Conservation (phyloP, 2,113 vertebrate species). For the Condylura cristata region DNA sequence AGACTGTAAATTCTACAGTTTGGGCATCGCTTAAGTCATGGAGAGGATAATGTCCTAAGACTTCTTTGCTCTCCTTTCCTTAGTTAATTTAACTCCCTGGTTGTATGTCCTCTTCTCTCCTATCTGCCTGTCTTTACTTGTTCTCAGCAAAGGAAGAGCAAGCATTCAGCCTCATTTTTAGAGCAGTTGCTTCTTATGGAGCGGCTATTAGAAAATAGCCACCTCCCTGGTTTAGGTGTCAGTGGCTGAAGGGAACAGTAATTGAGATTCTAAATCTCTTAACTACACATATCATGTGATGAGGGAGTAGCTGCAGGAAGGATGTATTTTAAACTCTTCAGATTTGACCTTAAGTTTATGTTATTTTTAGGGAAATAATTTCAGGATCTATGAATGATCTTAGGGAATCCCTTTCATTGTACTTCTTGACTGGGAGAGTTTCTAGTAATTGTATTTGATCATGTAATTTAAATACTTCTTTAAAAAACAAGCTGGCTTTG, state of each 20-base stretch:
- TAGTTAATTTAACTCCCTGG: neutral
- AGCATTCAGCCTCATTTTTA: neutral
- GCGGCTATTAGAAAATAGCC: neutral
- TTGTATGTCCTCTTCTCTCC: neutral
- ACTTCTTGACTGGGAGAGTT: neutral
- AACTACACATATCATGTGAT: neutral
- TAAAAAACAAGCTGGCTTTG: neutral
- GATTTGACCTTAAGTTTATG: neutral
- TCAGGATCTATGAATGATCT: neutral
- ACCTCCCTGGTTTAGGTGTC: neutral
- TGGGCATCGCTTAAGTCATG: neutral
- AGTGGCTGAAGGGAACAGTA: neutral
- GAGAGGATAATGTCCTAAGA: neutral
- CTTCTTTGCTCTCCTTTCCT: neutral
- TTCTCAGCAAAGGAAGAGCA: neutral
- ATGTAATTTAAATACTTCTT: conserved; percentile 2
- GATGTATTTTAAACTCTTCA: neutral
- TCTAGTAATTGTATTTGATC: neutral
- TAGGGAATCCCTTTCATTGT: neutral
- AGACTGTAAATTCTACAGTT: neutral
- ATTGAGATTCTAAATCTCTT: neutral
- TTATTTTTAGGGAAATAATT: neutral
- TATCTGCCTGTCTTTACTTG: neutral
- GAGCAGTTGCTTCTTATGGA: neutral
- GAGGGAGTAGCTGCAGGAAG: neutral